These are phyloP conservation scores for Aromia moschata DNA, from an alignment of 2,888 invertebrate species.

Conservation along the genomic window DNA sequence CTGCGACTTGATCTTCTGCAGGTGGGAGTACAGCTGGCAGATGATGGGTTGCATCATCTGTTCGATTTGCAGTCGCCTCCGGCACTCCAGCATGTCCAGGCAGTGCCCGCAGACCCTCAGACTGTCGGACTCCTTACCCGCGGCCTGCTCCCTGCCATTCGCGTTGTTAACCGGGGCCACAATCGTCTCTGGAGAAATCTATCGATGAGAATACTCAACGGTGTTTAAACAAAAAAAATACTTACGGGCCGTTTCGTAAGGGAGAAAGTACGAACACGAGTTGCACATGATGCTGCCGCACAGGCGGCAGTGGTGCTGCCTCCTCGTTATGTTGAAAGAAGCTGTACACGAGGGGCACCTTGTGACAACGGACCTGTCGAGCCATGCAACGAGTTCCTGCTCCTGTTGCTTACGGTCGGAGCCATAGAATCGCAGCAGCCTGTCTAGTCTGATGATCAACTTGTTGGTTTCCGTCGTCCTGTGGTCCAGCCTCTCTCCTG, in stretches of 20 bases:
- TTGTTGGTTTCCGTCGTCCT: constrained; percentile 96
- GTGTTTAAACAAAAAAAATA: constrained; percentile 31
- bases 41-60: constrained; percentile 82
- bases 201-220: too few relatives aligned
- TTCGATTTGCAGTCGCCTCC: constrained; percentile 83
- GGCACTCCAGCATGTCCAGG: constrained; percentile 78
- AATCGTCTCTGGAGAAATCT: constrained; percentile 54
- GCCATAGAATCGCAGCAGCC: constrained; percentile 80
- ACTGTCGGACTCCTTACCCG: constrained; percentile 65
- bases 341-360: constrained; percentile 92
- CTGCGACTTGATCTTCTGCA: constrained; percentile 81
- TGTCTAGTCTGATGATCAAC: constrained; percentile 90
- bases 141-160: constrained; percentile 48
- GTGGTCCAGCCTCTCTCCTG: constrained; percentile 77
- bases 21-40: constrained; percentile 83
- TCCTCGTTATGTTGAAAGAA: constrained; percentile 83
- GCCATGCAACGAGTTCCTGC: constrained; percentile 87
- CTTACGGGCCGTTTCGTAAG: constrained; percentile 81
- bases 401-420: constrained; percentile 78
- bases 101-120: constrained; percentile 81
- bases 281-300: constrained; percentile 95
- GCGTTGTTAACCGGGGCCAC: constrained; percentile 56
- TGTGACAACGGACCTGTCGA: constrained; percentile 89
- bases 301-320: constrained; percentile 96
- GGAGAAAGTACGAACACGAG: constrained; percentile 87